Percentiles rank a stretch among this genome's conserved stretches.
Conservation (phyloP, 1,140 invertebrate species). For the Antheraea mylitta region DNA sequence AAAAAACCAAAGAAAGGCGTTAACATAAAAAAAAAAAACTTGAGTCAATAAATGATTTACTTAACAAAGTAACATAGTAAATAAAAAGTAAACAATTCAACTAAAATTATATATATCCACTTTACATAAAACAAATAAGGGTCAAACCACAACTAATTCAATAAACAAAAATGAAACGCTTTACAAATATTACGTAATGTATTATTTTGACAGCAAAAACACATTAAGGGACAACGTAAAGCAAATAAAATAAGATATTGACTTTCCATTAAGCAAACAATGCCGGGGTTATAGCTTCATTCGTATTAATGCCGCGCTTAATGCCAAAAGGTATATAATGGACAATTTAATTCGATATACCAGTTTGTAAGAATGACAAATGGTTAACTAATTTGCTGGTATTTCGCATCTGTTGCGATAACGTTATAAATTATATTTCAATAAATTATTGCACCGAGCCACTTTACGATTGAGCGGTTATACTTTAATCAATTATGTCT, state of each 20-base stretch:
- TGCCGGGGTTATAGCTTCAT: conserved; percentile 11
- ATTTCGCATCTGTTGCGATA: conserved; percentile 4
- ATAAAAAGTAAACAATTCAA: too few species aligned
- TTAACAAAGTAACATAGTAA: too few species aligned
- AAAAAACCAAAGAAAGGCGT: too few species aligned
- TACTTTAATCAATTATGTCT: background rate
- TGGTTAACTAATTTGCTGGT: conserved; percentile 9
- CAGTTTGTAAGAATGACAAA: conserved; percentile 8
- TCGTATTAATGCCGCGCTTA: conserved; percentile 9
- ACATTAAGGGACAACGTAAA: conserved; percentile 8
- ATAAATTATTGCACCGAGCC: background rate
- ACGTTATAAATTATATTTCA: conserved; percentile 6
- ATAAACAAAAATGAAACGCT: conserved; percentile 4
- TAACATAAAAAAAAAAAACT: too few species aligned
- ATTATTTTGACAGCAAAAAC: background rate
- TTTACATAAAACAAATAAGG: background rate
- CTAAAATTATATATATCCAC: too few species aligned
- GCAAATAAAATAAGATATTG: conserved; percentile 13
- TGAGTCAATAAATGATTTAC: too few species aligned
- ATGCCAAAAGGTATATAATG: conserved; percentile 11
- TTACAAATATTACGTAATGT: background rate
- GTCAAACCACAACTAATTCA: background rate
- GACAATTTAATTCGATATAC: conserved; percentile 10
- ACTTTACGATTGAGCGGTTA: conserved; percentile 1
- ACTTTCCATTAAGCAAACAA: conserved; percentile 17